These are phyloP conservation scores for Temnopleurus reevesii DNA, from an alignment of 53 echinoderm and acorn worm species.

Conservation along the genomic window DNA sequence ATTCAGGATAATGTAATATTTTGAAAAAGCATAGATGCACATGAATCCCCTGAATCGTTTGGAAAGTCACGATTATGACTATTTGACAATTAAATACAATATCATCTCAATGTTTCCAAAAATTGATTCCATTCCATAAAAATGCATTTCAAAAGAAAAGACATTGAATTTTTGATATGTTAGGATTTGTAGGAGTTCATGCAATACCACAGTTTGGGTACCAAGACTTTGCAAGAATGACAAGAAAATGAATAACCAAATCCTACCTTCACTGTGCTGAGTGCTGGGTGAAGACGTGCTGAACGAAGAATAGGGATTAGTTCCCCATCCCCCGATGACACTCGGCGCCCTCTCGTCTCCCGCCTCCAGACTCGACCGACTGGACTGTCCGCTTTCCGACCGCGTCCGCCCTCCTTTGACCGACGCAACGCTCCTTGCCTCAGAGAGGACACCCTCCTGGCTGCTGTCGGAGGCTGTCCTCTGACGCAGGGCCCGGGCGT, in stretches of 20 bases:
- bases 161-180: no score
- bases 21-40: no score
- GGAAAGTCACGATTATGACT: no score
- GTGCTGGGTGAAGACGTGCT: slow-evolving; percentile 68
- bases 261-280: slow-evolving; percentile 68
- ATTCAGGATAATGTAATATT: no score
- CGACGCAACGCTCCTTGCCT: slow-evolving; percentile 55
- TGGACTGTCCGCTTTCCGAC: slow-evolving; percentile 75
- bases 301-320: slow-evolving; percentile 61
- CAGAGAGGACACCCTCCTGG: slow-evolving; percentile 66
- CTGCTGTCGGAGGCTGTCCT: slow-evolving; percentile 91
- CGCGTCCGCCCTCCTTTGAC: slow-evolving; percentile 58
- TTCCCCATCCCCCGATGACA: background rate
- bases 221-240: no score
- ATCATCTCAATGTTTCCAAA: no score
- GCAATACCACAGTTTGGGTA: no score
- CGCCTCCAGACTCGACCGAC: slow-evolving; percentile 79
- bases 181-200: no score
- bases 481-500: slow-evolving; percentile 86
- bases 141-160: no score
- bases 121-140: no score
- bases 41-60: no score
- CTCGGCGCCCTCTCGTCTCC: slow-evolving; percentile 32
- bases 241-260: background rate
- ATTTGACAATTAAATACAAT: no score